A percentile compares a stretch with the other conserved stretches of the same genome.
Evolutionary conservation across 2,797 vertebrate genomes (phyloP).

Genomic region (Paguma larvata): DNA sequence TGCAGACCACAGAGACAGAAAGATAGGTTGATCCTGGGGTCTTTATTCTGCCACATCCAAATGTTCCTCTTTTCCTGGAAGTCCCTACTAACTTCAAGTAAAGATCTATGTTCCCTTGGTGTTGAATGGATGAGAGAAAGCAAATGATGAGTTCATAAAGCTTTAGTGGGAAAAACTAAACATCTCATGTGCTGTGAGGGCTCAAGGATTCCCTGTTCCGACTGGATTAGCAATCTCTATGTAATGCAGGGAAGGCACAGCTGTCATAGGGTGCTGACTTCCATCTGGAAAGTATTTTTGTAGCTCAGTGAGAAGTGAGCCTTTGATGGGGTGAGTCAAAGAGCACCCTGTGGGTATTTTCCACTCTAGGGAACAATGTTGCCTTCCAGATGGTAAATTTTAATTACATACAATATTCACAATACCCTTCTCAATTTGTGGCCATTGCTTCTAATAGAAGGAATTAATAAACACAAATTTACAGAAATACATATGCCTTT

Average conservation of each 20-base stretch:
- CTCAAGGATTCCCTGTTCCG: neutral
- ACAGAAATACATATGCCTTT: neutral
- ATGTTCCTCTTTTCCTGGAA: neutral
- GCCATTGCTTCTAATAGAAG: neutral
- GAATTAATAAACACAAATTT: neutral
- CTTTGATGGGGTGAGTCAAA: conserved; percentile 44
- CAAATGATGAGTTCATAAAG: neutral
- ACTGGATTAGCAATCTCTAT: neutral
- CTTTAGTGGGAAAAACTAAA: neutral
- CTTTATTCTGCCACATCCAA: conserved; percentile 51
- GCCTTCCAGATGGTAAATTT: conserved; percentile 40
- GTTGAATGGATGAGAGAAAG: neutral
- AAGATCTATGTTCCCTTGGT: neutral
- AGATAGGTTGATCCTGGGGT: neutral
- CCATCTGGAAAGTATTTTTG: conserved; percentile 44
- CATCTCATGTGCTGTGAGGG: neutral
- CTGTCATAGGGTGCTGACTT: neutral
- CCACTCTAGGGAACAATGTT: neutral
- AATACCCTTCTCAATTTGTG: neutral
- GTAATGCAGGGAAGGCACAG: neutral
- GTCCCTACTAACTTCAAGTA: conserved; percentile 41
- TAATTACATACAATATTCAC: neutral
- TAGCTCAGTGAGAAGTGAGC: neutral
- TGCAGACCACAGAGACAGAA: conserved; percentile 60
- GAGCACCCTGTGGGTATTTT: neutral